Evolutionary conservation across 2,797 vertebrate genomes (phyloP).

Genomic region (Stomatorhinus walkeri): DNA sequence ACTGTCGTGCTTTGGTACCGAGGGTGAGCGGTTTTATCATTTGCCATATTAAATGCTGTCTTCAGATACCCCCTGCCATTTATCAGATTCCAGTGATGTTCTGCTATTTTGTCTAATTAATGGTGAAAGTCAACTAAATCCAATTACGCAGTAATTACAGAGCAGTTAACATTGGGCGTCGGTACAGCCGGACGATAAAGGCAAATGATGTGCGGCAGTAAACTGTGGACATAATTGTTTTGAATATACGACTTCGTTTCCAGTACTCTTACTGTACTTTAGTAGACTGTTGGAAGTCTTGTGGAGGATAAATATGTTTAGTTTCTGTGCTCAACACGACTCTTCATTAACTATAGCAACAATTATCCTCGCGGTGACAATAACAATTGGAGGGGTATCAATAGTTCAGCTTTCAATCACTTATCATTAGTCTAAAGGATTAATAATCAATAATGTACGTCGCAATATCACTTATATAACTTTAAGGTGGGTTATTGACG

Average conservation of each 20-base stretch:
- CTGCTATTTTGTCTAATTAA: conserved; percentile 68
- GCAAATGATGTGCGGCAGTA: conserved; percentile 29
- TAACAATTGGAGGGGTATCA: not conserved
- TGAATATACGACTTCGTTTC: not conserved
- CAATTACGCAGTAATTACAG: conserved; percentile 73
- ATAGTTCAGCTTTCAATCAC: not conserved
- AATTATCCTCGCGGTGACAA: not conserved
- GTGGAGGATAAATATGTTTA: not conserved
- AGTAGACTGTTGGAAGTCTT: not conserved
- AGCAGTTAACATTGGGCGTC: conserved; percentile 67
- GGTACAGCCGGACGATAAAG: conserved; percentile 52
- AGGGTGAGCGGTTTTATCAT: conserved; percentile 12
- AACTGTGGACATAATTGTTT: not conserved
- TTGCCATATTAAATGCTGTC: conserved; percentile 62
- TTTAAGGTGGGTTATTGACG: not conserved
- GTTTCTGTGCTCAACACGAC: not conserved
- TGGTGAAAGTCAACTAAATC: conserved; percentile 71
- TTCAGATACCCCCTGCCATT: conserved; percentile 63
- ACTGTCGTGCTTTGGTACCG: not conserved
- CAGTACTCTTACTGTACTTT: not conserved
- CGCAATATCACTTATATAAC: not conserved
- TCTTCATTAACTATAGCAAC: not conserved
- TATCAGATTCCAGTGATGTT: conserved; percentile 65
- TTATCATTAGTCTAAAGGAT: not conserved
- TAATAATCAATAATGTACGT: not conserved